These are phyloP conservation scores for Agrypnia vestita DNA, from an alignment of 1,140 invertebrate species.

Conservation along the genomic window DNA sequence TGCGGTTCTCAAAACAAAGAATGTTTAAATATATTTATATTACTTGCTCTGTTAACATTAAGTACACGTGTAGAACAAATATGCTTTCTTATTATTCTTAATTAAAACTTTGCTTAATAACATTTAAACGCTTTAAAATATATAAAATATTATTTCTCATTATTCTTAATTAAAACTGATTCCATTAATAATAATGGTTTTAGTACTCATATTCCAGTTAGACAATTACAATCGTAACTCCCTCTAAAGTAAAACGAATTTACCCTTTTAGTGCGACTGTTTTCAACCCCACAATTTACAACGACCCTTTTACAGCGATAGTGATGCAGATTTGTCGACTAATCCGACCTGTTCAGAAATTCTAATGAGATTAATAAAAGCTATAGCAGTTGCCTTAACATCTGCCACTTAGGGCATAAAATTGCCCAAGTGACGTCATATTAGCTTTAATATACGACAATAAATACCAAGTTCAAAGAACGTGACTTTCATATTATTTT, in stretches of 20 bases:
- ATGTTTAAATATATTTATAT: too few relatives aligned
- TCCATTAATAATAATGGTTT: too few relatives aligned
- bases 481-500: background rate
- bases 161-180: too few relatives aligned
- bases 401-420: slow-evolving; percentile 1
- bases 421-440: slow-evolving; percentile 5
- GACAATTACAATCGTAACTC: too few relatives aligned
- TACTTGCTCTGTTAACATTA: too few relatives aligned
- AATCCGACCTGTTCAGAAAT: slow-evolving; percentile 9
- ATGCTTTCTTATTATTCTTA: too few relatives aligned
- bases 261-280: background rate
- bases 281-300: background rate
- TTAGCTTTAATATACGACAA: background rate
- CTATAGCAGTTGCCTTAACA: slow-evolving; percentile 2
- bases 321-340: background rate
- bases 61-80: too few relatives aligned
- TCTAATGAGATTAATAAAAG: slow-evolving; percentile 10
- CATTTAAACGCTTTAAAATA: too few relatives aligned
- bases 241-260: background rate
- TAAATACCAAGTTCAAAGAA: background rate
- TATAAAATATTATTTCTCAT: too few relatives aligned
- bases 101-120: too few relatives aligned
- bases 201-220: too few relatives aligned
- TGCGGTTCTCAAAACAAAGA: too few relatives aligned
- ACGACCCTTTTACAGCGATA: background rate